Base-by-base conservation (phyloP, 2,797 vertebrate species). In the Acomys russatus region DNA sequence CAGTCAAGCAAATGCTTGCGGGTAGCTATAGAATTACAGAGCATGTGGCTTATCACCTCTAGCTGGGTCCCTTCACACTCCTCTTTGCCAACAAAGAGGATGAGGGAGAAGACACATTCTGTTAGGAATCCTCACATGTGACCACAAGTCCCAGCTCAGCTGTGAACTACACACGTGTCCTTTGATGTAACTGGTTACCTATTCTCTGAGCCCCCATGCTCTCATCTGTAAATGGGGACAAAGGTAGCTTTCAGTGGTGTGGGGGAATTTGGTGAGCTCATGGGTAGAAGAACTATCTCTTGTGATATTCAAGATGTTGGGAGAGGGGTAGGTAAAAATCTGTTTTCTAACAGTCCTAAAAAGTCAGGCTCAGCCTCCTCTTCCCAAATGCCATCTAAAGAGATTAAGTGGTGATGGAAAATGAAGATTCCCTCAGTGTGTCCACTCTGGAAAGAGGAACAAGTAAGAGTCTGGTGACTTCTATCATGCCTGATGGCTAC, bases 1-100 rank as follows among this genome's bases (percentile, higher is more conserved):
- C 7, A 0, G 61, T 9, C 6, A 25, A 25, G 56, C 54, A 9
- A 15, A 2, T 1, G 54, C 44, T 3, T 0, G 15, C 64, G 15
- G 82, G 54, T 20, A 22, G 2, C 8, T n/a, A 23, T 73, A 23
- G 73, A 64, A 15, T 0, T 9, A 20, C 51, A 18, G 44, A 2
- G 9, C 54, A 0, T 0, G 12, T 68, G 25, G 9, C 7, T 30
- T 28, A 18, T 23, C 9, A 1, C 61, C 73, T 38, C 56, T 63
- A n/a, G 80, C 76, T 33, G 9, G 20, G 11, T 4, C 1, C 54
- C 64, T 28, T 56, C 7, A 1, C 1, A 10, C 4, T 64, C 20
- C 11, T 59, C 35, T 70, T 51, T 91, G 80, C 61, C 8, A 12
- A 17, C 9, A 86, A 49, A 9, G 3, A 28, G 61, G 3, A 74